Evolutionary conservation across 2,888 invertebrate genomes (phyloP).

Genomic region (Malachius bipustulatus): DNA sequence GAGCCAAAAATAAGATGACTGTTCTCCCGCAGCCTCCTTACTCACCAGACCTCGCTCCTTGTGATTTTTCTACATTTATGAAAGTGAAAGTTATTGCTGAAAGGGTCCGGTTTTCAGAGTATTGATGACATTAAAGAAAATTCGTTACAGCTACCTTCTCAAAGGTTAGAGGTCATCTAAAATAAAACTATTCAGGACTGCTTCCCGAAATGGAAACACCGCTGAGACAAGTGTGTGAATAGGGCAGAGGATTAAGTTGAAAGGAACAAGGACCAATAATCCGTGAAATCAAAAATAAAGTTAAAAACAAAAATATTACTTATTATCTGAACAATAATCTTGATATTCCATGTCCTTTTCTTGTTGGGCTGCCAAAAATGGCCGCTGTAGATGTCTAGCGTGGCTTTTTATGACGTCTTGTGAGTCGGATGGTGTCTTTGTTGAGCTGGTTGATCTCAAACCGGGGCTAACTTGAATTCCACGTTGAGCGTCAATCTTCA

Average conservation of each 20-base stretch:
- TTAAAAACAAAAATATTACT: no score
- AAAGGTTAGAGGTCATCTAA: neutral
- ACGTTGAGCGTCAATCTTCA: no score
- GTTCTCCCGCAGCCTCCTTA: neutral
- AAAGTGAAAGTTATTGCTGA: neutral
- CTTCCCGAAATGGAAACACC: conserved; percentile 3
- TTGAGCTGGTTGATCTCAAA: no score
- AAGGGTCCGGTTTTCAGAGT: neutral
- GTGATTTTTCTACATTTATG: neutral
- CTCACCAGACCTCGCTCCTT: conserved; percentile 1
- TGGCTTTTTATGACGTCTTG: no score
- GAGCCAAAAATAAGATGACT: neutral
- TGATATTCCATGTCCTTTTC: no score
- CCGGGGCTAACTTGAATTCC: no score
- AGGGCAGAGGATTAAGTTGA: neutral
- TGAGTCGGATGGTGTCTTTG: no score
- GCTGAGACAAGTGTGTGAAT: conserved; percentile 1
- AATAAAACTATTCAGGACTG: conserved; percentile 1
- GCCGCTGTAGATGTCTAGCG: no score
- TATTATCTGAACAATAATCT: no score
- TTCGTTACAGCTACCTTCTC: conserved; percentile 1
- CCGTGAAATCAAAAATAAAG: conserved; percentile 1
- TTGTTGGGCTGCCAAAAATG: no score
- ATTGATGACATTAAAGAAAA: neutral
- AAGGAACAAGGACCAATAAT: conserved; percentile 2